Evolutionary conservation across 2,888 invertebrate genomes (phyloP), one percentile per base, ranked within the genome.

Genomic region (Sthenelais limicola): DNA sequence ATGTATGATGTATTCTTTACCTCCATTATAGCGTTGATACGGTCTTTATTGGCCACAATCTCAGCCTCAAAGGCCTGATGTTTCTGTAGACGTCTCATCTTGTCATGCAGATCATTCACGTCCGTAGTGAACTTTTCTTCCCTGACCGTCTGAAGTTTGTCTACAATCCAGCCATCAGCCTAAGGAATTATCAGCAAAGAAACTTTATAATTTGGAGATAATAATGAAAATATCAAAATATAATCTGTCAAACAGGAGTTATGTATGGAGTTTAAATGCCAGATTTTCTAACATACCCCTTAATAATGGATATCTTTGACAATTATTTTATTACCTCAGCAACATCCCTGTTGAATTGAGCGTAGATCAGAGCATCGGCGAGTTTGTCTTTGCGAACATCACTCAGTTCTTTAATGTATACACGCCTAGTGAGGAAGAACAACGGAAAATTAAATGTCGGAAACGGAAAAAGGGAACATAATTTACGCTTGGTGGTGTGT

Each of bases 271-370:
- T 5, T 7, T 51, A 51, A 7, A 24, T 7, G 51, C 5, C 21
- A 24, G 15, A 43, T n/a, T n/a, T n/a, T n/a, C n/a, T n/a, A n/a
- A n/a, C n/a, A n/a, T n/a, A n/a, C n/a, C n/a, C n/a, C n/a, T n/a
- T n/a, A n/a, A n/a, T n/a, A n/a, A n/a, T n/a, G n/a, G n/a, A n/a
- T n/a, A n/a, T n/a, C n/a, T n/a, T n/a, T n/a, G n/a, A n/a, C n/a
- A n/a, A n/a, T n/a, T n/a, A 30, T 28, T 30, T 56, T 18, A n/a
- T 54, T 78, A 88, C 89, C 86, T 97, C 97, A 3, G 92, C 93
- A 7, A 95, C 95, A 88, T 98, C 97, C 38, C 97, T 91, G 33
- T 94, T 92, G 89, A 98, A 98, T 89, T 96, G 95, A 0, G 95
- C 94, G 81, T 95, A 93, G 3, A 96, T 90, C 28, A 95, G 89